Evolutionary conservation across 2,888 invertebrate genomes (phyloP).

Genomic region (Bombylius discolor): DNA sequence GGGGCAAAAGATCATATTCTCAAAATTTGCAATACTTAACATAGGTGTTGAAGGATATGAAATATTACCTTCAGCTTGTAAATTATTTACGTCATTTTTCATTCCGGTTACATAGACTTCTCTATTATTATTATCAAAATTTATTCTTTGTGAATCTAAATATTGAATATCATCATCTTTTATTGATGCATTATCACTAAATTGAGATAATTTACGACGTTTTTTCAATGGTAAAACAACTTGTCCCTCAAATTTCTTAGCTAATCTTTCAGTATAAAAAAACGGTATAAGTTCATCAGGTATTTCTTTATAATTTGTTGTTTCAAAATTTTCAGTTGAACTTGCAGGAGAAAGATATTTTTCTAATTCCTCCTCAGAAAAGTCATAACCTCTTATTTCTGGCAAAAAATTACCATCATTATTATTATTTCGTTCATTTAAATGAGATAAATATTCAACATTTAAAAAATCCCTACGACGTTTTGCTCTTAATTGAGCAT

Average conservation of each 20-base stretch:
- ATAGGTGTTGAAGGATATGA: slow-evolving; percentile 15
- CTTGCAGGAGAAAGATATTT: neutral
- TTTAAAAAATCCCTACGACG: neutral
- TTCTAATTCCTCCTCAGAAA: slow-evolving; percentile 1
- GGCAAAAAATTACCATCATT: slow-evolving; percentile 1
- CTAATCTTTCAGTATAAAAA: neutral
- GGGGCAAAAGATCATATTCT: slow-evolving; percentile 10
- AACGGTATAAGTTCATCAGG: neutral
- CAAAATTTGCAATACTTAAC: slow-evolving; percentile 15
- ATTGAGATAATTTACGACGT: slow-evolving; percentile 12
- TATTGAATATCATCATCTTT: slow-evolving; percentile 9
- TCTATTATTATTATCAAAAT: neutral
- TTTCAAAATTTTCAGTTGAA: neutral
- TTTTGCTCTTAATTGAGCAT: slow-evolving; percentile 1
- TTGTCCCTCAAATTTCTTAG: slow-evolving; percentile 8
- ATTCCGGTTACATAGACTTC: neutral
- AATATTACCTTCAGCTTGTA: neutral
- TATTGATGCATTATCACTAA: slow-evolving; percentile 8
- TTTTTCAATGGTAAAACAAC: slow-evolving; percentile 14
- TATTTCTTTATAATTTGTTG: neutral
- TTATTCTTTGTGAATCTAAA: neutral
- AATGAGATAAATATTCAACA: neutral
- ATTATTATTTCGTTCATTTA: neutral
- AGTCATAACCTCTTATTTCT: neutral
- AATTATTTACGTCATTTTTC: neutral